Conservation (phyloP, 2,797 vertebrate species). For the Linurgus olivaceus region DNA sequence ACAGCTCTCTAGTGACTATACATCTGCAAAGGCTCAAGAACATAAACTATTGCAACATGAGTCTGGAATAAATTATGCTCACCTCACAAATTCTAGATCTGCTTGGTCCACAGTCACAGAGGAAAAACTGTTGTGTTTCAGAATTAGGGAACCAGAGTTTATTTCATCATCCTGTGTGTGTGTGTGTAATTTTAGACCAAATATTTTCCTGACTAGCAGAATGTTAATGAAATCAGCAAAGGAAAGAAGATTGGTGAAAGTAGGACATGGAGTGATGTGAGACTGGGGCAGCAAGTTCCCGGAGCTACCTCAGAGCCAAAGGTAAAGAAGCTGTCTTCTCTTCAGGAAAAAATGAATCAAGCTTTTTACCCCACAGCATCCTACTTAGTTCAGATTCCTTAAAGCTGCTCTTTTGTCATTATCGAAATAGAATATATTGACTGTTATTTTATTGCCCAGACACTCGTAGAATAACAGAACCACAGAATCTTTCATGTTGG, state of each 20-base stretch:
- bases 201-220: not conserved
- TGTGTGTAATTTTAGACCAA: not conserved
- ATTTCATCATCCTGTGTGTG: not conserved
- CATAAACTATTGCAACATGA: constrained; percentile 7
- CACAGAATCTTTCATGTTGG: not conserved
- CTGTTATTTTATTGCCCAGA: not conserved
- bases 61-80: constrained; percentile 24
- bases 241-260: not conserved
- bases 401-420: not conserved
- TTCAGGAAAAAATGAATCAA: not conserved
- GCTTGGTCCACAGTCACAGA: not conserved
- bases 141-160: not conserved
- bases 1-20: constrained; percentile 6
- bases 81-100: not conserved
- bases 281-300: not conserved
- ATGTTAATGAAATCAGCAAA: not conserved
- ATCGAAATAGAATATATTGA: not conserved
- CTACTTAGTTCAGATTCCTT: not conserved
- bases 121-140: not conserved
- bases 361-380: not conserved
- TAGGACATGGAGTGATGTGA: not conserved
- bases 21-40: not conserved
- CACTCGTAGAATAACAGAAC: not conserved
- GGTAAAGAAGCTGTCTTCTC: not conserved
- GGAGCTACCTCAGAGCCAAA: not conserved